phyloP scores from a whole-genome alignment of 2,888 invertebrate species.

The Lymantria monacha region DNA sequence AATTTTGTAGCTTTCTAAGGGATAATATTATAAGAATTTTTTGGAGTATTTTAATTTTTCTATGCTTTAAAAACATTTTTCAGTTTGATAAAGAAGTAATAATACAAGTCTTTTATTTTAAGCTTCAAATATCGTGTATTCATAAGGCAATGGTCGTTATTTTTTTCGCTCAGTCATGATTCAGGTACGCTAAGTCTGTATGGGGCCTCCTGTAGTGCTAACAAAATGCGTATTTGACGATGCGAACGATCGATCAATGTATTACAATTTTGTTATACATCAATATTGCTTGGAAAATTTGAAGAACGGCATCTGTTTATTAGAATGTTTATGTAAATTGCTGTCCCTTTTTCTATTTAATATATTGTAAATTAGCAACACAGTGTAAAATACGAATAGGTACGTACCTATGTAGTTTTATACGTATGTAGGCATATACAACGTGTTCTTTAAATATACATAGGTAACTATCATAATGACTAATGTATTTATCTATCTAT shows the following conservation, averaged over 20 bases:
- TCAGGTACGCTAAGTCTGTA: conserved; percentile 34
- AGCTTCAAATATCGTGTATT: conserved; percentile 15
- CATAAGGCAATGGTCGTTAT: conserved; percentile 26
- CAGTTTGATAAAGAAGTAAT: conserved; percentile 5
- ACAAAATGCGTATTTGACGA: conserved; percentile 31
- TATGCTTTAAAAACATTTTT: conserved; percentile 3
- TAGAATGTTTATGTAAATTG: conserved; percentile 37
- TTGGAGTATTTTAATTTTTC: neutral
- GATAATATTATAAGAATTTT: neutral
- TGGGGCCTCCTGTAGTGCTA: conserved; percentile 40
- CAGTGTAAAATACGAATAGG: conserved; percentile 16
- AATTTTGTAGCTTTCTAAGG: neutral
- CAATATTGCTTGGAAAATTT: conserved; percentile 18
- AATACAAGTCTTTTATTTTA: conserved; percentile 31
- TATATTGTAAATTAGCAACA: conserved; percentile 29
- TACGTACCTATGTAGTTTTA: conserved; percentile 4
- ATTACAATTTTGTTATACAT: conserved; percentile 24
- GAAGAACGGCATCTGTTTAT: conserved; percentile 22
- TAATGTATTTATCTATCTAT: neutral
- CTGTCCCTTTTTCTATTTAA: conserved; percentile 24
- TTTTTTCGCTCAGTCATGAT: conserved; percentile 43
- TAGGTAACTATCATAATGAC: neutral
- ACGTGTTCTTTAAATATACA: neutral
- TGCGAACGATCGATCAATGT: conserved; percentile 37
- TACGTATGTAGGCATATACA: neutral